Evolutionary conservation across 2,888 invertebrate genomes (phyloP).

Genomic region (Melanchra persicariae): DNA sequence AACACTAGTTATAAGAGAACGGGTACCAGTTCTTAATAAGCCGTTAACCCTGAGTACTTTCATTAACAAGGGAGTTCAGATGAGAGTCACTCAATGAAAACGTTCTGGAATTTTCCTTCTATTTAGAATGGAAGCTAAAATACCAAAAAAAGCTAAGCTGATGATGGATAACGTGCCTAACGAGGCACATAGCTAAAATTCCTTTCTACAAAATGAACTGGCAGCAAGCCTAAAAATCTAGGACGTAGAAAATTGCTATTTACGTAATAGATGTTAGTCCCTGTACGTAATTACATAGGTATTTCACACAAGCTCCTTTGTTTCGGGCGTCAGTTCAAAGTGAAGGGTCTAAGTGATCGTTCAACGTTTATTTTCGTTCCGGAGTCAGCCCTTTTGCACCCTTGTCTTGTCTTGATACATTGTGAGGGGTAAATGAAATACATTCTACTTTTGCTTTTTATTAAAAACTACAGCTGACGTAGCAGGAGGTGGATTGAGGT

Average conservation of each 20-base stretch:
- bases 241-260: conserved; percentile 49
- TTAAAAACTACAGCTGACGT: conserved; percentile 77
- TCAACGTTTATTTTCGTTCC: conserved; percentile 87
- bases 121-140: conserved; percentile 1
- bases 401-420: conserved; percentile 87
- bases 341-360: conserved; percentile 83
- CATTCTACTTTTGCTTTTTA: conserved; percentile 81
- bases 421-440: conserved; percentile 86
- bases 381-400: conserved; percentile 84
- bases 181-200: conserved; percentile 23
- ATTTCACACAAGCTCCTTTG: conserved; percentile 68
- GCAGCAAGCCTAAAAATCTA: conserved; percentile 50
- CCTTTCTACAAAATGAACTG: conserved; percentile 32
- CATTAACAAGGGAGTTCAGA: neutral
- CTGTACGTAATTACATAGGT: conserved; percentile 65
- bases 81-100: neutral
- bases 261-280: conserved; percentile 49
- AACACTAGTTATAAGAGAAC: no score
- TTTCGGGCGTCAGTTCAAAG: conserved; percentile 75
- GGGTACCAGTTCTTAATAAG: neutral
- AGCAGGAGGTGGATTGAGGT: conserved; percentile 52
- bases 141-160: neutral
- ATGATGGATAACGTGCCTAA: conserved; percentile 8
- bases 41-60: neutral
- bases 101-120: neutral